A percentile compares a stretch with the other conserved stretches of the same genome.
Evolutionary conservation across 2,888 invertebrate genomes (phyloP).

Genomic region (Timandra comae): DNA sequence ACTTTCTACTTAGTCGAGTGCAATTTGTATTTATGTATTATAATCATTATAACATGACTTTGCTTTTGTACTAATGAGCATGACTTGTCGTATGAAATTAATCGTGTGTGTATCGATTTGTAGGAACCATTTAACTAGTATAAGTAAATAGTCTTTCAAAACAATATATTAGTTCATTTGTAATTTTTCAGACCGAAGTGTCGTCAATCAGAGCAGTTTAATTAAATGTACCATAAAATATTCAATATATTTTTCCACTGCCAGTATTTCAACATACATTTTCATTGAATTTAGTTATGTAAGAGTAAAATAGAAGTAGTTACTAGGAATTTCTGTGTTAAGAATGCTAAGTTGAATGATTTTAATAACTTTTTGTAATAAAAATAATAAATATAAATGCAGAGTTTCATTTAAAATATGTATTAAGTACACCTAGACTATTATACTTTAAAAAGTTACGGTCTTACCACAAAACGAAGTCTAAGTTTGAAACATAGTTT

Average conservation of each 20-base stretch:
- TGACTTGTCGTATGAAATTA: constrained; percentile 22
- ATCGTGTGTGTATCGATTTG: constrained; percentile 33
- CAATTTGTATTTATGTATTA: constrained; percentile 49
- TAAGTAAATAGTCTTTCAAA: constrained; percentile 8
- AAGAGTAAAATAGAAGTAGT: constrained; percentile 38
- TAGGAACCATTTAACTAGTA: constrained; percentile 10
- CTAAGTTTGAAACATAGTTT: too few species aligned
- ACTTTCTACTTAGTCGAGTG: constrained; percentile 35
- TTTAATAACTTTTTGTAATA: constrained; percentile 77
- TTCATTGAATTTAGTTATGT: constrained; percentile 37
- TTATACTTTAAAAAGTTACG: too few species aligned
- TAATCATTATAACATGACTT: constrained; percentile 21
- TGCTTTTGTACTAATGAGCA: constrained; percentile 25
- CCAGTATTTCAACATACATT: constrained; percentile 74
- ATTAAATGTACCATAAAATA: constrained; percentile 39
- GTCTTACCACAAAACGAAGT: too few species aligned
- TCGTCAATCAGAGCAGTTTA: constrained; percentile 20
- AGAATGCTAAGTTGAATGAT: constrained; percentile 65
- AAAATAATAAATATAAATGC: constrained; percentile 37
- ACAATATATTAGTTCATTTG: constrained; percentile 5
- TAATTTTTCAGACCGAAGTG: constrained; percentile 6
- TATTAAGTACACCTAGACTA: too few species aligned
- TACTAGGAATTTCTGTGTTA: constrained; percentile 33
- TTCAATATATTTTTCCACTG: constrained; percentile 73
- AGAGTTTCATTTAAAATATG: too few species aligned